Conservation (phyloP, 2,113 vertebrate species). For the Sinocyclocheilus rhinocerous region DNA sequence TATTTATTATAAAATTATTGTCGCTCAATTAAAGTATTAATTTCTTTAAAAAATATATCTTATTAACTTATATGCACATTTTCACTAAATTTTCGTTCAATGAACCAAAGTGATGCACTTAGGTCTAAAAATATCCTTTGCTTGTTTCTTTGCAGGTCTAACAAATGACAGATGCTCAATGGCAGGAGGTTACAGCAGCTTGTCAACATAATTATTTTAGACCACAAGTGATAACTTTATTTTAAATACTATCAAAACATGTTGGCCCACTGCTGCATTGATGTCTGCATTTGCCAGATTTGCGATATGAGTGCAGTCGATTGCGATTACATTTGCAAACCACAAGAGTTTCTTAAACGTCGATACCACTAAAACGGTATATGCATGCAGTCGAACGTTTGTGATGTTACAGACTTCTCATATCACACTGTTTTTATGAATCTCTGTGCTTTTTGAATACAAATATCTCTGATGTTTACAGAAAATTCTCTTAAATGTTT, state of each 20-base stretch:
- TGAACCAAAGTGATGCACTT: not conserved
- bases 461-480: not conserved
- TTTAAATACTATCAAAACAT: not conserved
- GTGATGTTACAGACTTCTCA: not conserved
- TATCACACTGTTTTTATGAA: not conserved
- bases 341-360: not conserved
- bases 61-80: no score
- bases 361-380: not conserved
- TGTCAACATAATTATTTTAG: conserved; percentile 7
- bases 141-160: not conserved
- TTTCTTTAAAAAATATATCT: no score
- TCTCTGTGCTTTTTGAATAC: not conserved
- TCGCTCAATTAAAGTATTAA: no score
- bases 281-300: not conserved
- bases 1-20: no score
- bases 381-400: not conserved
- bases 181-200: not conserved
- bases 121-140: not conserved
- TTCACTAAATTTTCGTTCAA: not conserved
- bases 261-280: not conserved
- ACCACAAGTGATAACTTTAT: not conserved
- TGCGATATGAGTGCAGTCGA: not conserved
- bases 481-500: not conserved
- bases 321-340: not conserved
- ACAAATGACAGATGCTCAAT: not conserved